phyloP scores from a whole-genome alignment of 1,140 invertebrate species.

The Branchinecta lindahli region DNA sequence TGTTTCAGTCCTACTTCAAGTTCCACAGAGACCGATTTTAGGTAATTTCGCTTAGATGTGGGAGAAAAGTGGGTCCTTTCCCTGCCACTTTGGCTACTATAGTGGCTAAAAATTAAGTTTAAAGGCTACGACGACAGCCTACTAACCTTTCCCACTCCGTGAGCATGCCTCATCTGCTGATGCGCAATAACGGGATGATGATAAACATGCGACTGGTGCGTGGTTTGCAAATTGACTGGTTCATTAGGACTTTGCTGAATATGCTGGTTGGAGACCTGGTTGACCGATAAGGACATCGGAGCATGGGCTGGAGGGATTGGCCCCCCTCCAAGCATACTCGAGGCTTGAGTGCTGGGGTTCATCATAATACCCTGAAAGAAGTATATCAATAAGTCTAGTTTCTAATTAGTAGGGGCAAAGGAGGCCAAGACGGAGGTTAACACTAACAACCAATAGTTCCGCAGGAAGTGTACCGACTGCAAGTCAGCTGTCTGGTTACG shows the following conservation, averaged over 20 bases:
- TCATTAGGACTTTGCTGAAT: neutral
- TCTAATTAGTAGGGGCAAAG: neutral
- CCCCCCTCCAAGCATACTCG: neutral
- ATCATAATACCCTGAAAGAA: neutral
- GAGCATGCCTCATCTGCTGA: conserved; percentile 16
- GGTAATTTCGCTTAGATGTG: too few species aligned
- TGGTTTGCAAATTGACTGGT: conserved; percentile 9
- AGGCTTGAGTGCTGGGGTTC: neutral
- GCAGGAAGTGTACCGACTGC: too few species aligned
- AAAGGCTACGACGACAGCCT: too few species aligned
- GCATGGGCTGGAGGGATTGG: neutral
- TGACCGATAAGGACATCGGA: neutral
- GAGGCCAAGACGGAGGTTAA: neutral
- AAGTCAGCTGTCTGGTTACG: too few species aligned
- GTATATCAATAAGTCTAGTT: neutral
- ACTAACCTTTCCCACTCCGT: neutral
- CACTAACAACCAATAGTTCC: neutral
- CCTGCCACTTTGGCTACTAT: too few species aligned
- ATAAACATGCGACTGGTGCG: conserved; percentile 16
- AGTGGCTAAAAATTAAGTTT: too few species aligned
- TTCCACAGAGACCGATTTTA: too few species aligned
- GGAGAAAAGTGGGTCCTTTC: too few species aligned
- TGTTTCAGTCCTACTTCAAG: too few species aligned
- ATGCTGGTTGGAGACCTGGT: neutral
- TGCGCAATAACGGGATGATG: conserved; percentile 17